A percentile compares a stretch with the other conserved stretches of the same genome.
Conservation (phyloP, 2,797 vertebrate species). For the Galagoides demidoff region DNA sequence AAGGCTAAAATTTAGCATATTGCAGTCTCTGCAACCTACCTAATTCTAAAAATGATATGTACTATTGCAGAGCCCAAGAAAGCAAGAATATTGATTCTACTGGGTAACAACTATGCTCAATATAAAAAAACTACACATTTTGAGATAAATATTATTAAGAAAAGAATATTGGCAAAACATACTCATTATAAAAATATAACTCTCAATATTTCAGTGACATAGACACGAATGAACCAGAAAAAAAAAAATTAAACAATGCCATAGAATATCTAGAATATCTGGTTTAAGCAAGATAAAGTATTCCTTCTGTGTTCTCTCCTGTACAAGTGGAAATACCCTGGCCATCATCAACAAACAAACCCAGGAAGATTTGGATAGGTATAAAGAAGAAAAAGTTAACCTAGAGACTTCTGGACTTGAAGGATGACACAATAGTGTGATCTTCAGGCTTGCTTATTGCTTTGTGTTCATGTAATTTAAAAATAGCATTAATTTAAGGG, state of each 20-base stretch:
- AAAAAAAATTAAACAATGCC: not conserved
- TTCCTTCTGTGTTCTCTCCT: not conserved
- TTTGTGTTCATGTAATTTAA: not conserved
- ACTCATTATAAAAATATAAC: not conserved
- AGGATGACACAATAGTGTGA: not conserved
- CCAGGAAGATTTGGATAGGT: not conserved
- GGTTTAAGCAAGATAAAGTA: not conserved
- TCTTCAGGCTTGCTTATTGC: not conserved
- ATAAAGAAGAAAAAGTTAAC: not conserved
- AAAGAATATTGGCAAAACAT: not conserved
- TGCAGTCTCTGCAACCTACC: not conserved
- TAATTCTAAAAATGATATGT: not conserved
- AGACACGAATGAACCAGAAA: not conserved
- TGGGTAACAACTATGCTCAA: not conserved
- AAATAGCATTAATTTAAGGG: not conserved
- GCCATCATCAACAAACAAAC: not conserved
- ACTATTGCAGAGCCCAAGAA: not conserved
- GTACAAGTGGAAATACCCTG: not conserved
- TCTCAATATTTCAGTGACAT: not conserved
- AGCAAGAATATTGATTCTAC: not conserved
- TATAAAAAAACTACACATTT: not conserved
- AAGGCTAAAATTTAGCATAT: not conserved
- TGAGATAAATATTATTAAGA: not conserved
- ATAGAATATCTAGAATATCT: constrained; percentile 9
- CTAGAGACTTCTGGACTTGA: not conserved